phyloP scores from a whole-genome alignment of 2,797 vertebrate genomes.

The Sebastolobus alascanus region DNA sequence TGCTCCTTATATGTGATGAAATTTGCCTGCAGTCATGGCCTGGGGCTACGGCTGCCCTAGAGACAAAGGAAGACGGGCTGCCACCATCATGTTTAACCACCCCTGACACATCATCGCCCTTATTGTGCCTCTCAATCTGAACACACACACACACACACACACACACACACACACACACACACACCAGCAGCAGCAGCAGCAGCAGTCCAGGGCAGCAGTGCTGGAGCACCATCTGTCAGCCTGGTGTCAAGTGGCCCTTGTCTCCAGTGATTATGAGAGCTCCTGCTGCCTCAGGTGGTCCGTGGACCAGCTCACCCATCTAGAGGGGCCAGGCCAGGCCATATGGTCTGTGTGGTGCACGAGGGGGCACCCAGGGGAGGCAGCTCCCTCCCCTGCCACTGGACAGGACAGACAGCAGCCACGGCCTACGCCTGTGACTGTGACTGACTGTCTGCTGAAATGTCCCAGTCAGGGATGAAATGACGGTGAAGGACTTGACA shows the following conservation, averaged over 20 bases:
- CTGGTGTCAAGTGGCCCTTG: conserved; percentile 87
- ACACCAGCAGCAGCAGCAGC: conserved; percentile 33
- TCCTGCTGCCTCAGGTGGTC: conserved; percentile 85
- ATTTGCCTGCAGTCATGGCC: conserved; percentile 75
- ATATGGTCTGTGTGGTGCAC: conserved; percentile 80
- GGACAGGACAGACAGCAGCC: conserved; percentile 64
- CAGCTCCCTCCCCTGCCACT: conserved; percentile 44
- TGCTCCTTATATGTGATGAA: conserved; percentile 74
- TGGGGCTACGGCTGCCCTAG: conserved; percentile 71
- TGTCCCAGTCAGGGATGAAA: conserved; percentile 51
- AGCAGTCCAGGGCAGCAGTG: conserved; percentile 59
- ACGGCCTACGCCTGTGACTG: conserved; percentile 21
- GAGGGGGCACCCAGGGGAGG: conserved; percentile 72
- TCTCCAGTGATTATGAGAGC: conserved; percentile 85
- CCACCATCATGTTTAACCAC: conserved; percentile 85
- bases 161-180: conserved; percentile 33
- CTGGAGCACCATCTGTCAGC: conserved; percentile 81
- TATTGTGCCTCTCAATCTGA: conserved; percentile 80
- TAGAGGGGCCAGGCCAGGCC: conserved; percentile 71
- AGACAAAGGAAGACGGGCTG: conserved; percentile 76
- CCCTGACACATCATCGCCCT: conserved; percentile 83
- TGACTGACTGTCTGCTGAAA: conserved; percentile 52
- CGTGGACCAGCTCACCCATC: conserved; percentile 72
- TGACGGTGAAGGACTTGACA: conserved; percentile 62
- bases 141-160: conserved; percentile 59